Evolutionary conservation across 2,113 vertebrate genomes (phyloP), one percentile per base, ranked within the genome.

Genomic region (Pedionomus torquatus): DNA sequence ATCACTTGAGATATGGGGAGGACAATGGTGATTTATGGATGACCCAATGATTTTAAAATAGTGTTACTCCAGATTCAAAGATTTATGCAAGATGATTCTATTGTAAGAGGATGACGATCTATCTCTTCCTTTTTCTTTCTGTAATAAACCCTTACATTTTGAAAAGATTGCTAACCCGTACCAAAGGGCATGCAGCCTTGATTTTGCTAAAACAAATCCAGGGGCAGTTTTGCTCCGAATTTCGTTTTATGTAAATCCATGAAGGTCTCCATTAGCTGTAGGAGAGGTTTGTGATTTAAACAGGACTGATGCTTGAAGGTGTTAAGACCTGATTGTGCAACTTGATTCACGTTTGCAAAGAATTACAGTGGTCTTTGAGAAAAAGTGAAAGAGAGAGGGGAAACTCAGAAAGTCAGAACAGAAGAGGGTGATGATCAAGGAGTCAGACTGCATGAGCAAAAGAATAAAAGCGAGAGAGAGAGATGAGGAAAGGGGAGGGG

Each of bases 1-100:
- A 96, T 94, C 89, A 85, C 41, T 93, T 93, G 88, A 87, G 89
- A 94, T 93, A 95, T 68, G 26, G 64, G 57, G 91, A 95, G 80
- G 87, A 87, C 74, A 95, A 25, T 49, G 37, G 89, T 86, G 75
- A 90, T 93, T 95, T 70, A 12, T 4, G 3, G 44, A 48, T 72
- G 58, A 86, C 57, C 55, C 63, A 37, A 33, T 11, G 23, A 81
- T 81, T 97, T 93, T 68, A 80, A 71, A 28, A 58, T 2, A 9
- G 48, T 86, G 61, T 91, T 94, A 79, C 35, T 86, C 91, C 66
- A 65, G 35, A 89, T 91, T 96, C 92, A 83, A 92, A 51, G 77
- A 87, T 74, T 90, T 97, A 74, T 94, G 75, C 69, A 94, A 83
- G 41, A 52, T 54, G 51, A 37, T 33, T 66, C 41, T 31, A 49